These are phyloP conservation scores for Oryzias celebensis DNA, from an alignment of 2,113 vertebrate genomes.

Conservation along the genomic window DNA sequence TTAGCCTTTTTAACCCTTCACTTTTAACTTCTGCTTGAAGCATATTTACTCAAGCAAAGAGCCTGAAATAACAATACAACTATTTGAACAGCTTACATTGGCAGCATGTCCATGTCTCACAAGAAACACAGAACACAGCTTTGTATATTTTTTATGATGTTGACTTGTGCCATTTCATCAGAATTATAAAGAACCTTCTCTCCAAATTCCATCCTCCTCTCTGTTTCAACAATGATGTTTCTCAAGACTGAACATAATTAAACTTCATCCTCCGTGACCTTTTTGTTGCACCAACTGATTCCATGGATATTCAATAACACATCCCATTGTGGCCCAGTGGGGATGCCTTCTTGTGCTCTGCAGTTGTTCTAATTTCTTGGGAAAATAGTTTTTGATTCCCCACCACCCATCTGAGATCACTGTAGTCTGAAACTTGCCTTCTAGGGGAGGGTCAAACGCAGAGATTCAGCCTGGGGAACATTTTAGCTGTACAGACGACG, in stretches of 20 bases:
- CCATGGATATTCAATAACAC: constrained; percentile 20
- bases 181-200: background rate
- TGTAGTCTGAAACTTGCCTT: constrained; percentile 32
- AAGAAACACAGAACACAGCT: background rate
- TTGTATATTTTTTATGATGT: background rate
- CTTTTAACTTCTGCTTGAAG: too few relatives aligned
- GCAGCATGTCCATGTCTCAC: too few relatives aligned
- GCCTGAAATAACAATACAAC: too few relatives aligned
- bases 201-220: background rate
- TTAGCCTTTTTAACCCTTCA: too few relatives aligned
- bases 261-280: constrained; percentile 20
- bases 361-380: constrained; percentile 46
- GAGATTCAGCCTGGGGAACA: constrained; percentile 27
- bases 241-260: constrained; percentile 8
- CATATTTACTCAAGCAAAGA: too few relatives aligned
- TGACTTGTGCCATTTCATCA: background rate
- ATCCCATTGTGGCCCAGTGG: constrained; percentile 19
- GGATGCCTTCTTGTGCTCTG: constrained; percentile 22
- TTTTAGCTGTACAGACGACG: background rate
- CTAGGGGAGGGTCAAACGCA: constrained; percentile 37
- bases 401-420: constrained; percentile 48
- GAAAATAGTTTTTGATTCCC: constrained; percentile 50
- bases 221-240: constrained; percentile 6
- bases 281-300: constrained; percentile 4
- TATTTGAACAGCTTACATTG: too few relatives aligned